Percentiles rank a stretch among this genome's conserved stretches.
phyloP scores from a whole-genome alignment of 2,797 vertebrate genomes.

The Mus caroli region DNA sequence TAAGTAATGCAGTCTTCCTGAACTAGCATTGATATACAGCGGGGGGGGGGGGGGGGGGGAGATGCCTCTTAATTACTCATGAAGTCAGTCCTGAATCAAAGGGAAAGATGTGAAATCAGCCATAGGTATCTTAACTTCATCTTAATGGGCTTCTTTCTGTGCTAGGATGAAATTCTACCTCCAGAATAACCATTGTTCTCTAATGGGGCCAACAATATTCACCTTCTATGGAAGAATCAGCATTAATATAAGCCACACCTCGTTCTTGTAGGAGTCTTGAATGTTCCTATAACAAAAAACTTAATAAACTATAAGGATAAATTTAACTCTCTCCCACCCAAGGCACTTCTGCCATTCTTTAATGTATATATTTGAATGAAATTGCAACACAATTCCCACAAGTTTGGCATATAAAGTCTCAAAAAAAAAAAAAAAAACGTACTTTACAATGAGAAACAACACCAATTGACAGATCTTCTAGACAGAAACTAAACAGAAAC shows the following conservation, averaged over 20 bases:
- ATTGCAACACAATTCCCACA: background rate
- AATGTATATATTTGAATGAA: background rate
- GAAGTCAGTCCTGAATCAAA: background rate
- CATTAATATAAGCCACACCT: slow-evolving; percentile 97
- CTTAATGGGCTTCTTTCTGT: background rate
- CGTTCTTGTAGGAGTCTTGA: slow-evolving; percentile 94
- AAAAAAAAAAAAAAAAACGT: background rate
- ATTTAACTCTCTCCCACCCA: background rate
- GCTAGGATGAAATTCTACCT: background rate
- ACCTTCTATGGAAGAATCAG: slow-evolving; percentile 97
- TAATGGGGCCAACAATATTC: background rate
- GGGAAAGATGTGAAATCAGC: background rate
- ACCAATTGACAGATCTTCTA: too few species aligned
- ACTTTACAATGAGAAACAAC: background rate
- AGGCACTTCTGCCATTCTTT: background rate
- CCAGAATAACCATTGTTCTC: background rate
- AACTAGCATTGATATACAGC: background rate
- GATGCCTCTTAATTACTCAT: background rate
- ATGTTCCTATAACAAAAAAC: slow-evolving; percentile 91
- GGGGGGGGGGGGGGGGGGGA: background rate
- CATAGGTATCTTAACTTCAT: background rate
- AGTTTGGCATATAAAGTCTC: background rate
- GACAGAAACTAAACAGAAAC: too few species aligned
- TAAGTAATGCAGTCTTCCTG: background rate
- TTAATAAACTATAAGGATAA: background rate